A percentile compares a stretch with the other conserved stretches of the same genome.
These are phyloP conservation scores for Exaiptasia diaphana DNA, from an alignment of 64 coral and sea anemone genomes.

Conservation along the genomic window DNA sequence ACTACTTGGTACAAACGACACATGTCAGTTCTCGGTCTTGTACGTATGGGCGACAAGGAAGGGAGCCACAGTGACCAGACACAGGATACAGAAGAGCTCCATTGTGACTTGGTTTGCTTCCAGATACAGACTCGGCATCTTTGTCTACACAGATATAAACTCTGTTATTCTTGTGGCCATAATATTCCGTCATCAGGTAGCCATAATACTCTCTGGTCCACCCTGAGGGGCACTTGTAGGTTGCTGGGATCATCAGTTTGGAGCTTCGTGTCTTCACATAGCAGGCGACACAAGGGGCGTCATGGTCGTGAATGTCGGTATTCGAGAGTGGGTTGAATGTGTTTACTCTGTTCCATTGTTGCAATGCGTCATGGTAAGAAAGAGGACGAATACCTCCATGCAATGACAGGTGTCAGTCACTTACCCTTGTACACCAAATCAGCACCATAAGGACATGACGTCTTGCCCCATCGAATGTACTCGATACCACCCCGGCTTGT, in stretches of 20 bases:
- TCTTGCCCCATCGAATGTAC: slow-evolving; percentile 64
- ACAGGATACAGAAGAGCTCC: slow-evolving; percentile 21
- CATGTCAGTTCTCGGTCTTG: slow-evolving; percentile 17
- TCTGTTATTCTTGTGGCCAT: background rate
- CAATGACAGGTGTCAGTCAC: background rate
- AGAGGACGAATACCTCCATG: too few species aligned
- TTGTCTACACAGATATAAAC: background rate
- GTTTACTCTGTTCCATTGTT: background rate
- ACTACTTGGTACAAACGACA: slow-evolving; percentile 29
- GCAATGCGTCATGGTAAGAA: too few species aligned
- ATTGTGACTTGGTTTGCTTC: background rate
- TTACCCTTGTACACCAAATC: slow-evolving; percentile 54
- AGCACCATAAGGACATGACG: slow-evolving; percentile 27
- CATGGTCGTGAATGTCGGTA: background rate
- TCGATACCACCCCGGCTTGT: slow-evolving; percentile 22
- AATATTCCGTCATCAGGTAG: slow-evolving; percentile 24
- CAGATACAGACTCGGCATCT: background rate
- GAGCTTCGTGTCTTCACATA: slow-evolving; percentile 29
- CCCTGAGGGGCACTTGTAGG: slow-evolving; percentile 29
- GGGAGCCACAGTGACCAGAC: slow-evolving; percentile 3
- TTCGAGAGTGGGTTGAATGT: background rate
- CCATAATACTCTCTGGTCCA: slow-evolving; percentile 51
- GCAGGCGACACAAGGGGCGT: slow-evolving; percentile 43
- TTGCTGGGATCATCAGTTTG: slow-evolving; percentile 51
- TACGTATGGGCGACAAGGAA: background rate